Evolutionary conservation across 2,797 vertebrate species (phyloP), one percentile per base, ranked within the genome.

Genomic region (Clarias fuscus): DNA sequence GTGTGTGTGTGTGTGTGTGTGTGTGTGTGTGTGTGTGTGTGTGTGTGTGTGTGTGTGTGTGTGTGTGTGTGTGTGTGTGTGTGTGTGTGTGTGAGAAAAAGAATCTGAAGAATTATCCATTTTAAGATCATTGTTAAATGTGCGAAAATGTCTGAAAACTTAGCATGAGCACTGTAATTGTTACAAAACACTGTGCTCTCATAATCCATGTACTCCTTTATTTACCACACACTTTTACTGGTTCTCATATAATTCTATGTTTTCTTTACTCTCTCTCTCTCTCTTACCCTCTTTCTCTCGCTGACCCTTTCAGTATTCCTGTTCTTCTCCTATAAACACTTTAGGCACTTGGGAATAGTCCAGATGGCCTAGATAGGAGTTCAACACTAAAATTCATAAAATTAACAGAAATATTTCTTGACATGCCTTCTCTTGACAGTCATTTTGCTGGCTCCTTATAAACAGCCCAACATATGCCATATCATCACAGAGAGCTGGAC

Each of bases 351-450:
- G 92, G 92, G 92, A 73, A 89, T 78, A 33, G 72, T 86, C 72
- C 91, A 92, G 91, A 94, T 94, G 94, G 93, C 86, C 67, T 68
- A 85, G 91, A 91, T 87, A 89, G 89, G 90, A 92, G 87, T 91
- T 91, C 89, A 92, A 91, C 88, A 90, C 89, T 37, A 37, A 37
- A 37, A 37, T 37, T 37, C 37, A 37, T 37, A 84, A 89, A 91
- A 93, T 93, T 91, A 94, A 93, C 92, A 91, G 88, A 88, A 88
- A 87, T 93, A 91, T 90, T 89, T 93, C 92, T 93, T 84, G 85
- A 90, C 87, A 72, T 92, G 89, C 85, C 84, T 87, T 87, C 87
- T 86, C 85, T 87, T 91, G 92, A 92, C 90, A 91, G 91, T 88
- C 88, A 62, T 92, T 93, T 91, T 91, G 89, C 90, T 91, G 87